Evolutionary conservation across 2,888 invertebrate genomes (phyloP).

Genomic region (Anodontia alba): DNA sequence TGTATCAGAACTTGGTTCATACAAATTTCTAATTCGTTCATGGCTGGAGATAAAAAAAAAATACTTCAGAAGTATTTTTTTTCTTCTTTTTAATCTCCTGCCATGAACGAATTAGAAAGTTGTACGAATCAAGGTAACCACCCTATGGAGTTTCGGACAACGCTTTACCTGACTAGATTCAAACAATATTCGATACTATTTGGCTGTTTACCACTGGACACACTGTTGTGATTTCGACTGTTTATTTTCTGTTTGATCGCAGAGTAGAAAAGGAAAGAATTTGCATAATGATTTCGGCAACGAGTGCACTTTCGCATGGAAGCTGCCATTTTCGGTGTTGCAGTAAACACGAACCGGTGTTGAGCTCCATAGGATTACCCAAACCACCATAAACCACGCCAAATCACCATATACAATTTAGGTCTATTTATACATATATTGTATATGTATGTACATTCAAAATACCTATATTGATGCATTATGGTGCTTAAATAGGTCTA

Average conservation of each 20-base stretch:
- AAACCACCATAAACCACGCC: too few relatives aligned
- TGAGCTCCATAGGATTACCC: too few relatives aligned
- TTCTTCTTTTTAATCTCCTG: too few relatives aligned
- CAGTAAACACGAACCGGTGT: neutral
- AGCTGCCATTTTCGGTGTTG: conserved; percentile 54
- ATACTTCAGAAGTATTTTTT: too few relatives aligned
- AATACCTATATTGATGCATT: too few relatives aligned
- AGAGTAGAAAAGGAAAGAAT: neutral
- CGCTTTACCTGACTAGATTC: conserved; percentile 58
- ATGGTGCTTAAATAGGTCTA: too few relatives aligned
- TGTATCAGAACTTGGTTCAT: too few relatives aligned
- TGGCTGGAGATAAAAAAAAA: neutral
- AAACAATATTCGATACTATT: conserved; percentile 48
- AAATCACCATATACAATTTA: too few relatives aligned
- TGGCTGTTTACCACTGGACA: neutral
- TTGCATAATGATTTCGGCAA: neutral
- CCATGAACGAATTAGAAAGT: neutral
- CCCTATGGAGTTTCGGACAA: too few relatives aligned
- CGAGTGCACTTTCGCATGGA: conserved; percentile 27
- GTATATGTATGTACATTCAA: too few relatives aligned
- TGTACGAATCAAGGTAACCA: too few relatives aligned
- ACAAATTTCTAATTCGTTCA: neutral
- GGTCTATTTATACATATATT: too few relatives aligned
- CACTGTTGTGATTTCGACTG: neutral
- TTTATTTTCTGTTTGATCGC: neutral